Evolutionary conservation across 1,140 invertebrate species (phyloP).

Genomic region (Drosophila leontia): DNA sequence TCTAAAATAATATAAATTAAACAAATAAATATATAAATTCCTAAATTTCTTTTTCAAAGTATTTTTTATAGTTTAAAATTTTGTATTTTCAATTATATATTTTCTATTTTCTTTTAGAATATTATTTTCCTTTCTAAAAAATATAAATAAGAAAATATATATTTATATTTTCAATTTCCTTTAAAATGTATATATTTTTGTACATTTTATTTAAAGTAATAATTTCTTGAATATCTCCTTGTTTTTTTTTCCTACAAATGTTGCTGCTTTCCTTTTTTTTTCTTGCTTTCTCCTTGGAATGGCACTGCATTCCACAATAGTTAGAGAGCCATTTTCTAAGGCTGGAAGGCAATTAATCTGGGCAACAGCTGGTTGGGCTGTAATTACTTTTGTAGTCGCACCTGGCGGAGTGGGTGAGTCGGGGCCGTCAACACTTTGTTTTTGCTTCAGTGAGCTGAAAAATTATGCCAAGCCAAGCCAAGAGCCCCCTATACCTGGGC

Average conservation of each 20-base stretch:
- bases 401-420: slow-evolving; percentile 20
- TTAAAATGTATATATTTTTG: background rate
- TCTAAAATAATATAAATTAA: no score
- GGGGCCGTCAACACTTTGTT: slow-evolving; percentile 53
- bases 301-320: slow-evolving; percentile 21
- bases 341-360: slow-evolving; percentile 65
- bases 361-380: slow-evolving; percentile 63
- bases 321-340: slow-evolving; percentile 13
- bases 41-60: no score
- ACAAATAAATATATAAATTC: no score
- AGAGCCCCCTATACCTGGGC: slow-evolving; percentile 4
- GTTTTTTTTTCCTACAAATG: slow-evolving; percentile 4
- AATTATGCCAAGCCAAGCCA: slow-evolving; percentile 46
- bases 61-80: no score
- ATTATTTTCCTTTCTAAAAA: no score
- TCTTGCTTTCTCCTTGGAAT: background rate
- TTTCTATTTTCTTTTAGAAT: no score
- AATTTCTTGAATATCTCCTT: background rate
- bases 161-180: no score
- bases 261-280: background rate
- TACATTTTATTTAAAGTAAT: background rate
- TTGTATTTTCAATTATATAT: no score
- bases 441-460: slow-evolving; percentile 76
- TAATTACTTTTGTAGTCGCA: slow-evolving; percentile 72
- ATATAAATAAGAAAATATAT: no score